Percentiles rank a stretch among this genome's conserved stretches.
Conservation (phyloP, 2,797 vertebrate species). For the Pangasius larnaudii region DNA sequence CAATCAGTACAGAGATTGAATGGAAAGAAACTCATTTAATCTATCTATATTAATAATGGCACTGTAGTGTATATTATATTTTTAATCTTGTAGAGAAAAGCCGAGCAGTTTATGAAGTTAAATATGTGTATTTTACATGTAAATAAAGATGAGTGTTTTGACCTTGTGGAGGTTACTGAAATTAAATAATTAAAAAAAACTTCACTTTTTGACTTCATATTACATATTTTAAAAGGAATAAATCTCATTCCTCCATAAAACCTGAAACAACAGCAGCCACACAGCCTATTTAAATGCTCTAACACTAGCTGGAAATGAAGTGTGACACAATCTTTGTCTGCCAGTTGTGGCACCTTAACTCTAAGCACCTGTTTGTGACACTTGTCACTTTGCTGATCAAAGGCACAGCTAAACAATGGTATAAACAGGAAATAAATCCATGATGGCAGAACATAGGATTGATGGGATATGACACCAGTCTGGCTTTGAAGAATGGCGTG, state of each 20-base stretch:
- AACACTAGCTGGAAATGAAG: slow-evolving; percentile 29
- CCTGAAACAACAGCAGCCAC: slow-evolving; percentile 23
- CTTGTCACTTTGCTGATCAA: slow-evolving; percentile 65
- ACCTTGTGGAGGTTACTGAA: slow-evolving; percentile 17
- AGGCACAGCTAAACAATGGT: slow-evolving; percentile 59
- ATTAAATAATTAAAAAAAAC: not conserved
- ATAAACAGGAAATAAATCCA: slow-evolving; percentile 71
- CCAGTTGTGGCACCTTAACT: slow-evolving; percentile 57
- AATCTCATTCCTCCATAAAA: slow-evolving; percentile 2
- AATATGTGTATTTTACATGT: not conserved
- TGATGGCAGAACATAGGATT: slow-evolving; percentile 54
- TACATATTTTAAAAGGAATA: slow-evolving; percentile 24
- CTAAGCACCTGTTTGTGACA: slow-evolving; percentile 64
- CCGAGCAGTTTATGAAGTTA: not conserved
- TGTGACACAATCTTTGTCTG: slow-evolving; percentile 52
- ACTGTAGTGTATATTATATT: not conserved
- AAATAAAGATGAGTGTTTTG: slow-evolving; percentile 22
- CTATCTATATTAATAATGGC: not conserved
- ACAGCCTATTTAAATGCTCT: slow-evolving; percentile 17
- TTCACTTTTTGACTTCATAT: not conserved
- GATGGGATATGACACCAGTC: slow-evolving; percentile 55
- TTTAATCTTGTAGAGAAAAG: no score
- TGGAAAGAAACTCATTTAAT: slow-evolving; percentile 38
- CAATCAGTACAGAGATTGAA: no score
- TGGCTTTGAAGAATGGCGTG: slow-evolving; percentile 36